A percentile compares a stretch with the other conserved stretches of the same genome.
phyloP scores from a whole-genome alignment of 2,888 invertebrate genomes.

The Noctua janthina region DNA sequence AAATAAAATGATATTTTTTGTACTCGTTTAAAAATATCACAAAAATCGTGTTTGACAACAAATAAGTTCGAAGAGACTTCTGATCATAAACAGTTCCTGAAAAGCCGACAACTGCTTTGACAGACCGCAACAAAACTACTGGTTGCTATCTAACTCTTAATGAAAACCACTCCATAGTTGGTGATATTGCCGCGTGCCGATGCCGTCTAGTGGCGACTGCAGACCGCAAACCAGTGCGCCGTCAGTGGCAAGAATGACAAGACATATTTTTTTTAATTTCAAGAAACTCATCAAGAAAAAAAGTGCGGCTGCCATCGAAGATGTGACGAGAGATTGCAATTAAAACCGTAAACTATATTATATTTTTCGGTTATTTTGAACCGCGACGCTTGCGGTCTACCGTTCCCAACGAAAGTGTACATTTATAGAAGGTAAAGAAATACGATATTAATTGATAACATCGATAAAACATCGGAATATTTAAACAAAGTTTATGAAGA shows the following conservation, averaged over 20 bases:
- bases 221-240: not conserved
- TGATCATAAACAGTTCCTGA: too few species aligned
- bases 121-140: not conserved
- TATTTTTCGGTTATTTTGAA: not conserved
- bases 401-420: too few species aligned
- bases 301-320: not conserved
- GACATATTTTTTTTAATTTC: not conserved
- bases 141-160: not conserved
- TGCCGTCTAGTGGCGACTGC: not conserved
- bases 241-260: not conserved
- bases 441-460: not conserved
- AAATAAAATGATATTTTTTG: not conserved
- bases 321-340: not conserved
- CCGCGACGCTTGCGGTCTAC: not conserved
- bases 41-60: too few species aligned
- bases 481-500: not conserved
- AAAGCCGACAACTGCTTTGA: too few species aligned
- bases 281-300: not conserved
- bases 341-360: not conserved
- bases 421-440: not conserved
- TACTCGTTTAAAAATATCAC: too few species aligned
- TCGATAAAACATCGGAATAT: slow-evolving; percentile 7
- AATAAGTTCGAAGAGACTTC: too few species aligned
- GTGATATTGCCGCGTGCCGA: not conserved
- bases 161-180: not conserved